Percentiles rank a stretch among this genome's conserved stretches.
Conservation (phyloP, 2,113 vertebrate genomes). For the Cranoglanis bouderius region DNA sequence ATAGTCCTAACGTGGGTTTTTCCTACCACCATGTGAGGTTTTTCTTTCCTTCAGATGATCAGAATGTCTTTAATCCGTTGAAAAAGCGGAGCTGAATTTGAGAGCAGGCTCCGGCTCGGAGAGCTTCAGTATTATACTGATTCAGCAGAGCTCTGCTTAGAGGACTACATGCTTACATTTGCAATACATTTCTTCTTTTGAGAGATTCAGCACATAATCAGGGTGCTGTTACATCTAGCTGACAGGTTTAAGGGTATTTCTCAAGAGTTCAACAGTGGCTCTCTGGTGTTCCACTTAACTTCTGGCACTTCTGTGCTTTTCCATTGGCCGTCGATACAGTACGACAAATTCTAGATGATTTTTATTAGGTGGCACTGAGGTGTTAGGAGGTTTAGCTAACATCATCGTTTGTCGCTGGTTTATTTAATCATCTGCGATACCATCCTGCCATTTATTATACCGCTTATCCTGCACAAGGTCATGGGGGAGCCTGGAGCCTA, state of each 20-base stretch:
- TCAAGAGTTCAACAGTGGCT: neutral
- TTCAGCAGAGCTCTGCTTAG: constrained; percentile 21
- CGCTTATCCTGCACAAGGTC: too few relatives aligned
- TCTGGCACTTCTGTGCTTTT: neutral
- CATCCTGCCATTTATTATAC: too few relatives aligned
- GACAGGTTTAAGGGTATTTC: neutral
- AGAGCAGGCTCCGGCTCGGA: neutral
- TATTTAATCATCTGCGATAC: too few relatives aligned
- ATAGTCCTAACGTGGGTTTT: neutral
- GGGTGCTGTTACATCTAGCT: neutral
- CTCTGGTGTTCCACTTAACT: neutral
- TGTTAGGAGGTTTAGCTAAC: neutral
- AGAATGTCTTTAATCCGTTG: neutral
- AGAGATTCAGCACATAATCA: neutral
- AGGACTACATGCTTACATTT: neutral
- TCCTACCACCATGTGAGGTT: neutral
- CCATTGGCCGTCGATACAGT: neutral
- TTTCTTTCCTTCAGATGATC: neutral
- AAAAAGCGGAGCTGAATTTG: neutral
- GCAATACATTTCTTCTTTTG: neutral
- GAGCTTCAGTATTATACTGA: neutral
- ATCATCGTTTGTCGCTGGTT: neutral
- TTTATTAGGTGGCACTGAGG: neutral
- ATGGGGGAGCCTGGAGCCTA: too few relatives aligned
- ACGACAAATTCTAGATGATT: neutral